Percentiles rank a stretch among this genome's conserved stretches.
phyloP scores from a whole-genome alignment of 2,113 vertebrate genomes.

The Ochotona curzoniae region DNA sequence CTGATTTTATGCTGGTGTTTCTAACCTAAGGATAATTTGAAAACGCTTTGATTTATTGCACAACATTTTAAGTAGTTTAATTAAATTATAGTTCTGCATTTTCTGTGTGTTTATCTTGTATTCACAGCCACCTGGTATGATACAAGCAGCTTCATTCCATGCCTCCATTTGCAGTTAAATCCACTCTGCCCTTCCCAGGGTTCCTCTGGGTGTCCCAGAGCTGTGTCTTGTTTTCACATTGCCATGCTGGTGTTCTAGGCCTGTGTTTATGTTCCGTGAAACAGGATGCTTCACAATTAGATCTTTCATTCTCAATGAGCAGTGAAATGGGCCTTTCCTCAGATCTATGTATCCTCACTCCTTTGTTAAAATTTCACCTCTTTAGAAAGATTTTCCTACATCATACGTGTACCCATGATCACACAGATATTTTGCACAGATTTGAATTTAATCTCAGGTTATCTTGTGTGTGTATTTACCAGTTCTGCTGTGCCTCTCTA shows the following conservation, averaged over 20 bases:
- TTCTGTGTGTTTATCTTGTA: background rate
- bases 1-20: background rate
- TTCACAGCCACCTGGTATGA: background rate
- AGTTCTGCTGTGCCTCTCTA: background rate
- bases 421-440: background rate
- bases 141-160: background rate
- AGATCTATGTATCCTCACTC: background rate
- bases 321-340: background rate
- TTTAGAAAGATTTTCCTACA: background rate
- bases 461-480: background rate
- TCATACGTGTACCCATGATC: too few species aligned
- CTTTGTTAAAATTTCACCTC: background rate
- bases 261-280: background rate
- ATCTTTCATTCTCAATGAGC: background rate
- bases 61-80: background rate
- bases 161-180: background rate
- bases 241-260: background rate
- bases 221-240: accelerated
- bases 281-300: background rate
- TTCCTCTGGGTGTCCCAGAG: background rate
- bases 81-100: background rate
- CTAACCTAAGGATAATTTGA: background rate
- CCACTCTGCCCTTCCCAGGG: too few species aligned
- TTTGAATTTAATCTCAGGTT: background rate
- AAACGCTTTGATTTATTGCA: background rate